Percentiles rank a stretch among this genome's conserved stretches.
Conservation (phyloP, 2,888 invertebrate genomes). For the Monoplex corrugatus region DNA sequence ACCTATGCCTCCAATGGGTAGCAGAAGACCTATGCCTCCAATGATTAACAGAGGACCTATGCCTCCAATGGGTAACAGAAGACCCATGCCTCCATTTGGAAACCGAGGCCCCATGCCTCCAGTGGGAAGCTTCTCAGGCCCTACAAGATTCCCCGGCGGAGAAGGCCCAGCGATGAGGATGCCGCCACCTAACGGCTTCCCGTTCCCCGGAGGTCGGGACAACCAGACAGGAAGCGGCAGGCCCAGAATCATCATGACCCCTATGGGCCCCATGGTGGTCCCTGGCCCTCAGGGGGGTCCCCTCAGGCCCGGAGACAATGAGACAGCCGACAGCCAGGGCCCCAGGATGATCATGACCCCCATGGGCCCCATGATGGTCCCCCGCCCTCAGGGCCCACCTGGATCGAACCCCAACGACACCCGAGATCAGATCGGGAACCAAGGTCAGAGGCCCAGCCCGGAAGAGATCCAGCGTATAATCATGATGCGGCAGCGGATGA, state of each 20-base stretch:
- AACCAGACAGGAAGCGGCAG: too few relatives aligned
- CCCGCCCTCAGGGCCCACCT: neutral
- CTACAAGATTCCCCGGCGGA: neutral
- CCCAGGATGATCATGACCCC: conserved; percentile 39
- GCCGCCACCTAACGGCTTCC: neutral
- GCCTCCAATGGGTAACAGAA: neutral
- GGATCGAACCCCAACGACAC: neutral
- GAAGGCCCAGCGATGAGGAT: too few relatives aligned
- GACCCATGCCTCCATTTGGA: neutral
- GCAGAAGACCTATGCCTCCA: neutral
- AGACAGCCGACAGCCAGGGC: neutral
- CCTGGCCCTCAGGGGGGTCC: neutral
- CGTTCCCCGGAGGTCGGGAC: neutral
- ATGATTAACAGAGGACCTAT: neutral
- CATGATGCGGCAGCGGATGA: conserved; percentile 12
- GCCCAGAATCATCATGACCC: neutral
- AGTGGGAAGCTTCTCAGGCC: neutral
- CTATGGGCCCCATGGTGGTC: neutral
- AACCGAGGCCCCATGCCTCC: neutral
- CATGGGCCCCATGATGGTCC: conserved; percentile 39
- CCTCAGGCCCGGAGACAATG: neutral
- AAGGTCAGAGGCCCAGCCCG: conserved; percentile 12
- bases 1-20: conserved; percentile 4
- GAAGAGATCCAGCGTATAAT: conserved; percentile 23
- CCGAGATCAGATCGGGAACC: neutral